Evolutionary conservation across 2,113 vertebrate species (phyloP).

Genomic region (Oxyruncus cristatus): DNA sequence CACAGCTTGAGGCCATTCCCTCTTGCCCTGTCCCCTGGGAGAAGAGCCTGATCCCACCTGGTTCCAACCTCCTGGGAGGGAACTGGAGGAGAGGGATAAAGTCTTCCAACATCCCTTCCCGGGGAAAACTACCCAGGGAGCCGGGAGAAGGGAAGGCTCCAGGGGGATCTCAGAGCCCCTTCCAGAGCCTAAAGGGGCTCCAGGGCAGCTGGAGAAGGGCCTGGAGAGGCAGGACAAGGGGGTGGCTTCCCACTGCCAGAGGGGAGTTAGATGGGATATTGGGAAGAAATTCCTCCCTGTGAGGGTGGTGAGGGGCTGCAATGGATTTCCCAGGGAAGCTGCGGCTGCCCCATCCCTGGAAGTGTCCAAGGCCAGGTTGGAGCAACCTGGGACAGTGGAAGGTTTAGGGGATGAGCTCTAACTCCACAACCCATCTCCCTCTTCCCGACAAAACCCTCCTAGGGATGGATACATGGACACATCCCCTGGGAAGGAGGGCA

Average conservation of each 20-base stretch:
- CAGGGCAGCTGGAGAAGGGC: too few relatives aligned
- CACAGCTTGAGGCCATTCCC: accelerated
- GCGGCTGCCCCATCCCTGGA: background rate
- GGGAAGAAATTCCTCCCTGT: background rate
- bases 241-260: background rate
- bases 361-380: background rate
- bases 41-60: too few relatives aligned
- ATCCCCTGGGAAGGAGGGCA: background rate
- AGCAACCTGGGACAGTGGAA: background rate
- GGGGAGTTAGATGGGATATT: background rate
- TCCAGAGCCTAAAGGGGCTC: too few relatives aligned
- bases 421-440: background rate
- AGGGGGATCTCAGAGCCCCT: too few relatives aligned
- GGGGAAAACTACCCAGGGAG: background rate
- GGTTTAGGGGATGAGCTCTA: background rate
- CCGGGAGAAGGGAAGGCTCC: too few relatives aligned
- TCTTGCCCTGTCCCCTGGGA: accelerated
- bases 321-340: accelerated
- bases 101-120: background rate
- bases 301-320: background rate
- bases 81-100: background rate
- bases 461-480: background rate
- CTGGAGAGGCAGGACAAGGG: background rate
- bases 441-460: accelerated
- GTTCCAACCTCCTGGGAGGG: accelerated